Conservation (phyloP, 2,797 vertebrate genomes). For the Sebastes taczanowskii region DNA sequence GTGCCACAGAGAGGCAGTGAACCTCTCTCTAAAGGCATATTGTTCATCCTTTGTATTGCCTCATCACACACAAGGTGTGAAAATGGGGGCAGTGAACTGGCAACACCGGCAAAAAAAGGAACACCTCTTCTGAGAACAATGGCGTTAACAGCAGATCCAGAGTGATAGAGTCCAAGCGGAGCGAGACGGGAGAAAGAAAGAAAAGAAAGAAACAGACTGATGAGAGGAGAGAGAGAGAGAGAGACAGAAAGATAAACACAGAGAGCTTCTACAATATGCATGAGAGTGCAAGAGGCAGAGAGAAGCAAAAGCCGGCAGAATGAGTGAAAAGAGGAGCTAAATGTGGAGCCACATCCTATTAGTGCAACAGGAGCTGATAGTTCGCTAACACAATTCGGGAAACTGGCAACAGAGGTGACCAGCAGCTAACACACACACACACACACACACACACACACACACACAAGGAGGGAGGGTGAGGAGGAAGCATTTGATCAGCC, state of each 20-base stretch:
- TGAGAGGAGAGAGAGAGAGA: neutral
- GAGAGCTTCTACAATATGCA: conserved; percentile 39
- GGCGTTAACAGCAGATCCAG: conserved; percentile 45
- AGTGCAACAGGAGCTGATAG: conserved; percentile 26
- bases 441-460: neutral
- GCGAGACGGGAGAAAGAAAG: conserved; percentile 8
- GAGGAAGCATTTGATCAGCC: conserved; percentile 18
- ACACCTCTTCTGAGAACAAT: conserved; percentile 60
- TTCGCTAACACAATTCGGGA: conserved; percentile 6
- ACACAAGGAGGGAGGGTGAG: neutral
- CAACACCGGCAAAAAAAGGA: conserved; percentile 50
- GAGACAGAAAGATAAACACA: conserved; percentile 29
- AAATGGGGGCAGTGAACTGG: conserved; percentile 62
- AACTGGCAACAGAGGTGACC: conserved; percentile 4
- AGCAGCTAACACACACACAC: neutral
- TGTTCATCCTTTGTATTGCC: conserved; percentile 61
- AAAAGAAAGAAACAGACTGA: neutral
- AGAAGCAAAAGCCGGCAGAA: conserved; percentile 12
- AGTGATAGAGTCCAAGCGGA: conserved; percentile 39
- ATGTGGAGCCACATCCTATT: conserved; percentile 18
- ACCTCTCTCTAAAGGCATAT: conserved; percentile 56
- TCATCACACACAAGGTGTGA: conserved; percentile 65
- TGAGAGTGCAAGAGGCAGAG: conserved; percentile 13
- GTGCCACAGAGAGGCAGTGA: conserved; percentile 50
- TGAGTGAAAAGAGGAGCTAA: conserved; percentile 23